Percentiles rank a stretch among this genome's conserved stretches.
phyloP scores from a whole-genome alignment of 1,140 invertebrate genomes.

The Drosophila biarmipes region DNA sequence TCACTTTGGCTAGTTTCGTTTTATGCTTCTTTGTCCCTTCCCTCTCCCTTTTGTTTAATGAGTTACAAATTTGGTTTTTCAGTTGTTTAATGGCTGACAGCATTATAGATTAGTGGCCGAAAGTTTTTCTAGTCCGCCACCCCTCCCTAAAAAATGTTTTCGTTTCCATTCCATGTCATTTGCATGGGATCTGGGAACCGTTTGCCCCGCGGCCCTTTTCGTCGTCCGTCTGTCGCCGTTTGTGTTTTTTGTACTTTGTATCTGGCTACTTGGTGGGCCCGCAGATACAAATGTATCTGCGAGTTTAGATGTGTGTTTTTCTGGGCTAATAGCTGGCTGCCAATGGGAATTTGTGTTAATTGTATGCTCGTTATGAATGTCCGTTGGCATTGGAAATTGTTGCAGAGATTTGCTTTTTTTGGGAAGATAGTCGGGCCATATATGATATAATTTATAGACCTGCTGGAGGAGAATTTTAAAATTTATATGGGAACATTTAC shows the following conservation, averaged over 20 bases:
- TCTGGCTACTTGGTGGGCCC: conserved; percentile 75
- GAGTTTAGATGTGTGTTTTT: conserved; percentile 64
- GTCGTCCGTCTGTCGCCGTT: conserved; percentile 46
- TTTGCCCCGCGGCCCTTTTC: conserved; percentile 63
- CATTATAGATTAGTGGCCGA: conserved; percentile 79
- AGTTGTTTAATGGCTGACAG: conserved; percentile 80
- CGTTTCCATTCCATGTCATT: conserved; percentile 22
- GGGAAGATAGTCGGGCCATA: background rate
- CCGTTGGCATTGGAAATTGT: conserved; percentile 48
- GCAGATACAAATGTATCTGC: conserved; percentile 32
- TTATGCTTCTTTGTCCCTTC: conserved; percentile 14
- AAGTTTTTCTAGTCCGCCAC: conserved; percentile 62
- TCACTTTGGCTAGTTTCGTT: conserved; percentile 63
- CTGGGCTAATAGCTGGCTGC: conserved; percentile 71
- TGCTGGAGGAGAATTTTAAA: background rate
- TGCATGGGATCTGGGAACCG: conserved; percentile 64
- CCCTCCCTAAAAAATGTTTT: background rate
- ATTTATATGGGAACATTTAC: background rate
- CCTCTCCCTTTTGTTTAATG: conserved; percentile 60
- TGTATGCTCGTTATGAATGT: conserved; percentile 70
- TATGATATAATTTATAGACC: conserved; percentile 25
- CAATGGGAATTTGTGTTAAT: conserved; percentile 56
- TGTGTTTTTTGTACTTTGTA: conserved; percentile 61
- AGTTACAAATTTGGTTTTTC: conserved; percentile 82
- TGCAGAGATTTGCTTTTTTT: conserved; percentile 16